A percentile compares a stretch with the other conserved stretches of the same genome.
These are phyloP conservation scores for Oithona nana DNA, from an alignment of 2,888 invertebrate species.

Conservation along the genomic window DNA sequence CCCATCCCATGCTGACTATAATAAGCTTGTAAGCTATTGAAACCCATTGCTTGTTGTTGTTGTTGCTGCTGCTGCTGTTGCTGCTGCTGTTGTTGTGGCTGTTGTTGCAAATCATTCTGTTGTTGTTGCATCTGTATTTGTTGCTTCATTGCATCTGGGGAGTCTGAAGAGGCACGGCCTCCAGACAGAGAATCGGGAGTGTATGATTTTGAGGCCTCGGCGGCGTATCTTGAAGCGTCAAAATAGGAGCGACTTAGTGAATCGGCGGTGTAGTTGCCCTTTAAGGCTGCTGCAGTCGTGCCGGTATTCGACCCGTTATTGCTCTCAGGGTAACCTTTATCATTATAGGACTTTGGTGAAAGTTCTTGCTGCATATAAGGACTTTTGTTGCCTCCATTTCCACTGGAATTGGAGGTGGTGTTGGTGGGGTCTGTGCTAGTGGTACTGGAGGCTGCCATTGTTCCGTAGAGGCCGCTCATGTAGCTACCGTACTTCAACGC, in stretches of 20 bases:
- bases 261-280: slow-evolving; percentile 10
- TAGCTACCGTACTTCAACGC: slow-evolving; percentile 15
- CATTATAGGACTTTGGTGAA: background rate
- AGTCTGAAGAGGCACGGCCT: background rate
- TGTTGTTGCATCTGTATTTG: background rate
- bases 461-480: background rate
- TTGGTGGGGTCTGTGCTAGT: background rate
- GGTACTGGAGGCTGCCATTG: background rate
- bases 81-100: background rate
- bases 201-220: background rate
- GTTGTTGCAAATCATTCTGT: background rate
- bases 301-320: background rate
- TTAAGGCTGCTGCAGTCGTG: background rate
- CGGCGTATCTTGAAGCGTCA: background rate
- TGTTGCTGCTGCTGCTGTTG: background rate
- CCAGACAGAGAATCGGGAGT: slow-evolving; percentile 10
- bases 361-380: background rate
- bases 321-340: background rate
- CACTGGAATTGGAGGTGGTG: background rate
- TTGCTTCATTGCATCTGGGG: slow-evolving; percentile 1
- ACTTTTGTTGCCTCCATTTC: background rate
- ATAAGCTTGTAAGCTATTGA: slow-evolving; percentile 9
- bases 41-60: background rate
- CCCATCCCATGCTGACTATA: slow-evolving; percentile 2
- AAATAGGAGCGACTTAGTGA: slow-evolving; percentile 7